These are phyloP conservation scores for Chaitophorus viminalis DNA, from an alignment of 2,888 invertebrate genomes.

Conservation along the genomic window DNA sequence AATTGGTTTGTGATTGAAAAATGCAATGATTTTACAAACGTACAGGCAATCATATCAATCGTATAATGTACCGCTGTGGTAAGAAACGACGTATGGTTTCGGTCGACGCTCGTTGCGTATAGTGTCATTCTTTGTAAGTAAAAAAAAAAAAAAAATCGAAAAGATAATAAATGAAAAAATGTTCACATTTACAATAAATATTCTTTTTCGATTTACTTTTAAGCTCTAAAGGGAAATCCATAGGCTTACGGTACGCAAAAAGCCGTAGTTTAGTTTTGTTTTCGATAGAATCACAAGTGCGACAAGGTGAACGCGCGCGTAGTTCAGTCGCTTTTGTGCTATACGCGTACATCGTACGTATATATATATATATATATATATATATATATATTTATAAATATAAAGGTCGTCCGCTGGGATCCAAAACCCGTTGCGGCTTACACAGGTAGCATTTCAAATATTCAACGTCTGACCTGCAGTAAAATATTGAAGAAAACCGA, in stretches of 20 bases:
- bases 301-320: background rate
- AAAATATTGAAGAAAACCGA: conserved; percentile 9
- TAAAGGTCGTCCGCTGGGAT: conserved; percentile 40
- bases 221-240: conserved; percentile 43
- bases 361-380: background rate
- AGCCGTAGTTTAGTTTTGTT: background rate
- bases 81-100: too few species aligned
- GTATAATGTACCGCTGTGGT: too few species aligned
- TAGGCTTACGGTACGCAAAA: conserved; percentile 3
- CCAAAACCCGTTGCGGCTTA: conserved; percentile 36
- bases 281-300: conserved; percentile 35
- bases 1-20: too few species aligned
- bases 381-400: background rate
- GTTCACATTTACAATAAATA: conserved; percentile 27
- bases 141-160: background rate
- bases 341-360: background rate
- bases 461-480: conserved; percentile 39
- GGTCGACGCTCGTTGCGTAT: background rate
- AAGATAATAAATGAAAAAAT: conserved; percentile 2
- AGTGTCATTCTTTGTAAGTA: background rate
- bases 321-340: too few species aligned
- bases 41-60: too few species aligned
- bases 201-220: conserved; percentile 49
- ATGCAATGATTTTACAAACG: too few species aligned
- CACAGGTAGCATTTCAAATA: conserved; percentile 47